Evolutionary conservation across 1,140 invertebrate genomes (phyloP).

Genomic region (Oryctes rhinoceros): DNA sequence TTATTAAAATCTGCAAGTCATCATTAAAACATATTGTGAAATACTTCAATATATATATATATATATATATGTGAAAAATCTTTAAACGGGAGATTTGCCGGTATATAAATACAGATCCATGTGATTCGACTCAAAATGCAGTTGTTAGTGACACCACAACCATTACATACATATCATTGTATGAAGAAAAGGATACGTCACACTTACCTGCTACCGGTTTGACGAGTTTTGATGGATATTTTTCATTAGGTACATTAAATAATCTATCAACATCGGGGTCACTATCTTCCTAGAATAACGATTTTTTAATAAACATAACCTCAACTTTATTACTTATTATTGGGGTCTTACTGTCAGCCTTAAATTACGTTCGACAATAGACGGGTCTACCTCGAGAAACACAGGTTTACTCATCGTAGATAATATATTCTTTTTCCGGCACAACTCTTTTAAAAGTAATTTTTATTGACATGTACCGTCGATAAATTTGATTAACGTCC

Average conservation of each 20-base stretch:
- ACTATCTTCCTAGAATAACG: constrained; percentile 31
- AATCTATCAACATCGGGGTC: constrained; percentile 20
- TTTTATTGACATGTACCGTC: not conserved
- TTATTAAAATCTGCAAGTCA: not conserved
- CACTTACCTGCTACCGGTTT: constrained; percentile 45
- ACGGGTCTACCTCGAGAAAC: constrained; percentile 57
- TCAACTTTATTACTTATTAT: not conserved
- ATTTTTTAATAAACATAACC: constrained; percentile 11
- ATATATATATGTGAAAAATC: not conserved
- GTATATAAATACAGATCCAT: not conserved
- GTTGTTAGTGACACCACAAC: too few species aligned
- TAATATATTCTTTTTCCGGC: not conserved
- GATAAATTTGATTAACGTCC: not conserved
- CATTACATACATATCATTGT: not conserved
- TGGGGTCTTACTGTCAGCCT: constrained; percentile 59
- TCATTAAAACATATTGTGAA: constrained; percentile 20
- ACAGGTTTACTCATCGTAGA: constrained; percentile 40
- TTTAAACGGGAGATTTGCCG: not conserved
- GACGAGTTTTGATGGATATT: constrained; percentile 41
- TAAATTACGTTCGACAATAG: constrained; percentile 62
- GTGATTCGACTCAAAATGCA: too few species aligned
- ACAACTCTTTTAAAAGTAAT: not conserved
- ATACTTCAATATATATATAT: not conserved
- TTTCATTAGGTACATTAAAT: constrained; percentile 35
- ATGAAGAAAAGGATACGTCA: not conserved